Evolutionary conservation across 1,140 invertebrate species (phyloP), one percentile per base, ranked within the genome.

Genomic region (Melipona quadrifasciata): DNA sequence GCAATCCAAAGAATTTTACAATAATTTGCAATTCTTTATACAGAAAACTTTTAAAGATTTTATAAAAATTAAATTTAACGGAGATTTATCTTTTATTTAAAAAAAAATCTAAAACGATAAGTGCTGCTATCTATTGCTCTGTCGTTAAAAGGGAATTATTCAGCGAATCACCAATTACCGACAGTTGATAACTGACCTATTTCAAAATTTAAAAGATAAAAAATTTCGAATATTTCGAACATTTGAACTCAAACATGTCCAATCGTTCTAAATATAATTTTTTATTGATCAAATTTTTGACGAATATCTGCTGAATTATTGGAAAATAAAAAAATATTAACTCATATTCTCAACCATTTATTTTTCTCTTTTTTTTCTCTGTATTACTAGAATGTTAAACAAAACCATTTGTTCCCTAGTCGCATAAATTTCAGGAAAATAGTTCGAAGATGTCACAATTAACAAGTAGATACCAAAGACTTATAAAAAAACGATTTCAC

Each of bases 311-410:
- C 24, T 14, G 12, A 24, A 39, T 70, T 39, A 24, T 21, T 39
- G 5, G 0, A n/a, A 47, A n/a, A n/a, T 47, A 55, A 58, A 57
- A 55, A 1, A 70, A 34, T 64, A 77, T 12, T 16, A 31, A 12
- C 24, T 34, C n/a, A 47, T 86, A 67, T 82, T 87, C 73, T 89
- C 86, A 90, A 90, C 88, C 68, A 80, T 90, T 90, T 89, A 89
- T 89, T 90, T 81, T 76, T 84, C 55, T 34, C 8, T 73, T 73
- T 80, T 55, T 74, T 88, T 79, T 82, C 75, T 80, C 75, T 77
- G 75, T 85, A 68, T 87, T 85, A 89, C 74, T 76, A 81, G 71
- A 89, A 87, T 83, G 80, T 83, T 89, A 87, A 89, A 87, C 82
- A 75, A 85, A 85, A 89, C 82, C 51, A 65, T 55, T 86, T 85